phyloP scores from a whole-genome alignment of 1,140 invertebrate species.

The Ganaspis sp. region DNA sequence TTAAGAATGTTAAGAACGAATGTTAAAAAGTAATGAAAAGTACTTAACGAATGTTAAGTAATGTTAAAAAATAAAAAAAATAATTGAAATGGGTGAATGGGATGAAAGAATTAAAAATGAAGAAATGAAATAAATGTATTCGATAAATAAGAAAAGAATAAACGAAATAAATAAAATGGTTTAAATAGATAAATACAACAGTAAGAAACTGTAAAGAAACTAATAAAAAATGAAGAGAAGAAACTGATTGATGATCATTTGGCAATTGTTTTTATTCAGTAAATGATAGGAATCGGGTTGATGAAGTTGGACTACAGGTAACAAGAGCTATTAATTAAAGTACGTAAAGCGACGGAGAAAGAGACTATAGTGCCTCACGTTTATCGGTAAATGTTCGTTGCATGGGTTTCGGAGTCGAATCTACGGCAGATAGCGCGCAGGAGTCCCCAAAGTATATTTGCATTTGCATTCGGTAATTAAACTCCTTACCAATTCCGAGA shows the following conservation, averaged over 20 bases:
- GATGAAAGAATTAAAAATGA: no score
- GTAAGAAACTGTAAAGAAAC: no score
- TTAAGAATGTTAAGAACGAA: no score
- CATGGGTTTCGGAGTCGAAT: conserved; percentile 36
- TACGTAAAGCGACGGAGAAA: neutral
- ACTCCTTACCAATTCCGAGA: conserved; percentile 52
- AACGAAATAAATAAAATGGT: no score
- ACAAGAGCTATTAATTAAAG: neutral
- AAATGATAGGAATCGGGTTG: neutral
- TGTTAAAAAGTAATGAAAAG: no score
- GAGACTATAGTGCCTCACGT: neutral
- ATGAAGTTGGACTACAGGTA: neutral
- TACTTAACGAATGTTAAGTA: no score
- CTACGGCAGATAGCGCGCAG: conserved; percentile 49
- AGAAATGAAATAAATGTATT: no score
- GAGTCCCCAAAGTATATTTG: conserved; percentile 66
- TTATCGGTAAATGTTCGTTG: conserved; percentile 40
- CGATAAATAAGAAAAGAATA: no score
- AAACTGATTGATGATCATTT: neutral
- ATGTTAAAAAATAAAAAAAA: no score
- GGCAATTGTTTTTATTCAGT: neutral
- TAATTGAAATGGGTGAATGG: no score
- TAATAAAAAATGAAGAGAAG: no score
- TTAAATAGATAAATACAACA: no score
- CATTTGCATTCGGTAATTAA: conserved; percentile 71